Evolutionary conservation across 1,140 invertebrate genomes (phyloP).

Genomic region (Drosophila quadrilineata): DNA sequence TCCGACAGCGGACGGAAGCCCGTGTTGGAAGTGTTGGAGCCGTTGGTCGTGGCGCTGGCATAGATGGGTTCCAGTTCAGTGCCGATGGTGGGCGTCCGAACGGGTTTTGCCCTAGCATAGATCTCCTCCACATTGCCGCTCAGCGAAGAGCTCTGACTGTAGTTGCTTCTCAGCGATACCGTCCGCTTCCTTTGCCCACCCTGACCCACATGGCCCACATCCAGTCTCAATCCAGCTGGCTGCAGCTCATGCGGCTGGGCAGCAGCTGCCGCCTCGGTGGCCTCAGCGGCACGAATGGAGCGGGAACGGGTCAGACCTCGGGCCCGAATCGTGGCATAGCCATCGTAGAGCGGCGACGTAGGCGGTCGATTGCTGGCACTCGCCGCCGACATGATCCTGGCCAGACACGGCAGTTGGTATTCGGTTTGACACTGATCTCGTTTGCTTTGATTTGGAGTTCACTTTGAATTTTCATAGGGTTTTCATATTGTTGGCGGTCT

Average conservation of each 20-base stretch:
- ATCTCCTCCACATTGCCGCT: constrained; percentile 56
- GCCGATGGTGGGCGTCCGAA: constrained; percentile 67
- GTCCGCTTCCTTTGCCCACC: constrained; percentile 49
- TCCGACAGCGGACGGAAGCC: constrained; percentile 70
- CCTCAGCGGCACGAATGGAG: constrained; percentile 74
- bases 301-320: constrained; percentile 82
- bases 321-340: constrained; percentile 90
- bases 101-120: constrained; percentile 66
- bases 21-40: neutral
- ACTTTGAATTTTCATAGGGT: constrained; percentile 28
- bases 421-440: no score
- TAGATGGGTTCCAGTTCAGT: constrained; percentile 71
- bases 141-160: constrained; percentile 46
- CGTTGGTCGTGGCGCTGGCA: constrained; percentile 31
- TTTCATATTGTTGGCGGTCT: constrained; percentile 43
- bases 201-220: constrained; percentile 35
- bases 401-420: neutral
- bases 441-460: constrained; percentile 9
- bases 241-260: constrained; percentile 24
- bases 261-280: constrained; percentile 54
- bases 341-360: constrained; percentile 86
- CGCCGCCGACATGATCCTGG: constrained; percentile 47
- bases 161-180: constrained; percentile 66
- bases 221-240: neutral
- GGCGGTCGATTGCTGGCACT: constrained; percentile 72